These are phyloP conservation scores for Pelodytes ibericus DNA, from an alignment of 2,797 vertebrate species.

Conservation along the genomic window DNA sequence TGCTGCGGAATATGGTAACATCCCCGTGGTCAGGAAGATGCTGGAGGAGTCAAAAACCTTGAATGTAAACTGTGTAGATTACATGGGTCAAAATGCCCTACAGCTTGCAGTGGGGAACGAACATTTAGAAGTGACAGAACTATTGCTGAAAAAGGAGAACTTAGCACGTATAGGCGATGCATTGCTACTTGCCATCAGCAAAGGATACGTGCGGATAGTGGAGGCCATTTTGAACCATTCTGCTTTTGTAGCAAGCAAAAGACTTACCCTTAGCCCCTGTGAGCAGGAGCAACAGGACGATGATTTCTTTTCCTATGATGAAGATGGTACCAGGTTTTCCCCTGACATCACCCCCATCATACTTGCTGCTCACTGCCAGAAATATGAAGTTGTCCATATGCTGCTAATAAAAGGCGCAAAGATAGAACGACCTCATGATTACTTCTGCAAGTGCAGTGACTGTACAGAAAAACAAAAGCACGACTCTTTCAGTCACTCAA, in stretches of 20 bases:
- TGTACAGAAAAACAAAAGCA: conserved; percentile 82
- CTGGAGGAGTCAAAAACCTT: conserved; percentile 82
- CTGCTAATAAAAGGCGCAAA: conserved; percentile 81
- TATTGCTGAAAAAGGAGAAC: conserved; percentile 83
- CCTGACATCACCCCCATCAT: conserved; percentile 87
- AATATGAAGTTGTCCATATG: conserved; percentile 89
- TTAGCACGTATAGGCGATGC: conserved; percentile 87
- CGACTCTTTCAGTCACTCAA: conserved; percentile 86
- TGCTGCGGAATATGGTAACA: conserved; percentile 86
- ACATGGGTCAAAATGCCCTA: conserved; percentile 88
- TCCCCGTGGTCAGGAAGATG: conserved; percentile 88
- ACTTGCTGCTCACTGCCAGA: conserved; percentile 87
- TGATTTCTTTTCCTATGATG: conserved; percentile 88
- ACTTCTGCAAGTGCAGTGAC: conserved; percentile 86
- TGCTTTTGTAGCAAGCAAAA: conserved; percentile 77
- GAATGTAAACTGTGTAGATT: conserved; percentile 88
- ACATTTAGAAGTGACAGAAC: conserved; percentile 87
- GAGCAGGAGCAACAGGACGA: conserved; percentile 84
- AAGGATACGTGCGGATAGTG: conserved; percentile 87
- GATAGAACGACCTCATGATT: conserved; percentile 86
- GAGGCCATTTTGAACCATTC: conserved; percentile 86
- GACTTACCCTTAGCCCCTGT: conserved; percentile 82
- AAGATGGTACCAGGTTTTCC: conserved; percentile 88
- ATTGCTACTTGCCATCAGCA: conserved; percentile 86
- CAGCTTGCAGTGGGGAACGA: conserved; percentile 88